These are phyloP conservation scores for Mirounga angustirostris DNA, from an alignment of 2,113 vertebrate species.

Conservation along the genomic window DNA sequence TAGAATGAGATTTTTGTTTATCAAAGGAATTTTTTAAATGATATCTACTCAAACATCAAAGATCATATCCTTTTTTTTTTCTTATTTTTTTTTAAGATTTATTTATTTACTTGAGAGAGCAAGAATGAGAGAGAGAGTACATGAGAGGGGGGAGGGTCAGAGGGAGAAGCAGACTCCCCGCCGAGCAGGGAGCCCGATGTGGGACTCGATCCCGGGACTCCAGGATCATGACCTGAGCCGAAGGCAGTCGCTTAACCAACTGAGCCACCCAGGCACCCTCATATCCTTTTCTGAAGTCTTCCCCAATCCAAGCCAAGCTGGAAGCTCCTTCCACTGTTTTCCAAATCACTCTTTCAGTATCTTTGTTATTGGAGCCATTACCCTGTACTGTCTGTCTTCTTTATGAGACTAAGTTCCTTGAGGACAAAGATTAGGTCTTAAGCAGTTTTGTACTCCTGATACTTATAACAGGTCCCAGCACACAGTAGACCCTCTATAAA, in stretches of 20 bases:
- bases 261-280: background rate
- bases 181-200: too few species aligned
- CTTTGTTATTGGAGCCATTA: background rate
- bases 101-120: too few species aligned
- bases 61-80: background rate
- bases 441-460: background rate
- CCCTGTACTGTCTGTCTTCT: background rate
- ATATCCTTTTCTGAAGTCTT: constrained; percentile 1
- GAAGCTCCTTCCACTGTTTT: background rate
- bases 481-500: background rate
- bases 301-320: constrained; percentile 8
- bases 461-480: background rate
- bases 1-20: constrained; percentile 42
- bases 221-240: too few species aligned
- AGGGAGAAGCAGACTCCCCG: too few species aligned
- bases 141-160: too few species aligned
- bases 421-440: constrained; percentile 19
- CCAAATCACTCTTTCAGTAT: background rate
- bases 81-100: too few species aligned
- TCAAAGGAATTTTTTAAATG: constrained; percentile 33
- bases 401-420: background rate
- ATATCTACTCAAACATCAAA: constrained; percentile 40
- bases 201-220: too few species aligned
- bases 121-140: too few species aligned
- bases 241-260: too few species aligned